Evolutionary conservation across 2,888 invertebrate genomes (phyloP).

Genomic region (Hirtodrosophila alboralis): DNA sequence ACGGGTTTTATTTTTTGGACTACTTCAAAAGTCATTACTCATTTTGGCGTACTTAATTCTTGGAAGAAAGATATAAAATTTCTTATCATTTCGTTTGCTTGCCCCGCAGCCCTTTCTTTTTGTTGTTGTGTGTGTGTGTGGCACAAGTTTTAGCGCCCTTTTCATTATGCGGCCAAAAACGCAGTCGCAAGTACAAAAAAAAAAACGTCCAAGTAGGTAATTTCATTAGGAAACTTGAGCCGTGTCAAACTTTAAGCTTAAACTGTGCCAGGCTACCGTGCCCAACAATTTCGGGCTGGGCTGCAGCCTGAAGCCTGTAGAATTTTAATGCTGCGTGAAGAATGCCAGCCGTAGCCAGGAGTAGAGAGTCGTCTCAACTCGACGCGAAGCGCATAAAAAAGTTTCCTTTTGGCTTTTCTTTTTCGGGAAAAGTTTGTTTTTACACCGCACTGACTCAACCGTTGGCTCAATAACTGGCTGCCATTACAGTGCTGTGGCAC

Average conservation of each 20-base stretch:
- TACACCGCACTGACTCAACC: constrained; percentile 66
- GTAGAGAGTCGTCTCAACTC: constrained; percentile 20
- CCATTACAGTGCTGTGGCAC: constrained; percentile 31
- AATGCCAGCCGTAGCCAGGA: constrained; percentile 34
- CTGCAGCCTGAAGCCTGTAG: constrained; percentile 52
- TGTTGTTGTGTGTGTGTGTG: constrained; percentile 23
- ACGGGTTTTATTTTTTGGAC: constrained; percentile 54
- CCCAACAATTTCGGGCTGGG: no score
- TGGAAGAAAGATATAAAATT: constrained; percentile 66
- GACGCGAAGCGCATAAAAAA: constrained; percentile 51
- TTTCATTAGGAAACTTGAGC: constrained; percentile 80
- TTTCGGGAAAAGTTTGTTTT: constrained; percentile 67
- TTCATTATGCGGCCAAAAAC: constrained; percentile 47
- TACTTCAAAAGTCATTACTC: constrained; percentile 80
- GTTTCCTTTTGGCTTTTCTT: constrained; percentile 44
- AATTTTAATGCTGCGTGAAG: constrained; percentile 73
- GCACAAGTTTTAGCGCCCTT: constrained; percentile 64
- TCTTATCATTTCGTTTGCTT: constrained; percentile 50
- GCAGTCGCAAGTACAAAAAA: no score
- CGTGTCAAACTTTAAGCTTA: constrained; percentile 79
- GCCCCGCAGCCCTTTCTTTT: constrained; percentile 9
- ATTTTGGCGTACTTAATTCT: constrained; percentile 77
- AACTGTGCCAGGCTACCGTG: constrained; percentile 32
- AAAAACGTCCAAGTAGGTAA: constrained; percentile 71
- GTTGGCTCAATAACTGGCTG: constrained; percentile 73